Evolutionary conservation across 2,113 vertebrate genomes (phyloP).

Genomic region (Dipodomys ordii): DNA sequence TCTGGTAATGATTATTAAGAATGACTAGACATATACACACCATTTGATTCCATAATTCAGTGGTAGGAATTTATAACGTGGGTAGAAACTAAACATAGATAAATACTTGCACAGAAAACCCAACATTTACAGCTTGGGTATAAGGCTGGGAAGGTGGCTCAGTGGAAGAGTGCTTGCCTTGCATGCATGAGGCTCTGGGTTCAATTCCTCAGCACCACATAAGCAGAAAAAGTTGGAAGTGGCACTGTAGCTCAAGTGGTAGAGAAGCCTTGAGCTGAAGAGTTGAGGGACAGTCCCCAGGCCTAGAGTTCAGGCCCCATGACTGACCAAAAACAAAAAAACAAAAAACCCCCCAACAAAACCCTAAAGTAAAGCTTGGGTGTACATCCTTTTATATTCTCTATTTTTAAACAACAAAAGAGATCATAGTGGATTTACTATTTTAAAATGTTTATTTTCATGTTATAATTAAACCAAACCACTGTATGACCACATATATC

Average conservation of each 20-base stretch:
- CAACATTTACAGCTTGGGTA: neutral
- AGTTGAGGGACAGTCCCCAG: too few relatives aligned
- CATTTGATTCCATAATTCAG: constrained; percentile 20
- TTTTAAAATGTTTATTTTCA: constrained; percentile 27
- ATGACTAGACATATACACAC: constrained; percentile 34
- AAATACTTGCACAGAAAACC: neutral
- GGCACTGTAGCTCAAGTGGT: too few relatives aligned
- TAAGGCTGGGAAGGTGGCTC: too few relatives aligned
- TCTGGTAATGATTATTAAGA: constrained; percentile 12
- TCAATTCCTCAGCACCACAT: too few relatives aligned
- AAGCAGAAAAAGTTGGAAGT: too few relatives aligned
- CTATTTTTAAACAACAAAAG: constrained; percentile 30
- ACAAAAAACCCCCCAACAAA: neutral
- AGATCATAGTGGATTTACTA: neutral
- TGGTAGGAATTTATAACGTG: neutral
- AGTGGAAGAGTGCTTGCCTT: too few relatives aligned
- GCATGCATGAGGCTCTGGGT: too few relatives aligned
- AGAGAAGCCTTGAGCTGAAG: too few relatives aligned
- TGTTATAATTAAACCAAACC: neutral
- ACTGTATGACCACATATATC: neutral
- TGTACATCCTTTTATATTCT: neutral
- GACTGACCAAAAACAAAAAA: too few relatives aligned
- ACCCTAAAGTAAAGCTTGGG: neutral
- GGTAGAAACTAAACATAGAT: neutral
- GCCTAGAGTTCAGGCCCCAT: too few relatives aligned